These are phyloP conservation scores for Verasper variegatus DNA, from an alignment of 2,113 vertebrate genomes.

Conservation along the genomic window DNA sequence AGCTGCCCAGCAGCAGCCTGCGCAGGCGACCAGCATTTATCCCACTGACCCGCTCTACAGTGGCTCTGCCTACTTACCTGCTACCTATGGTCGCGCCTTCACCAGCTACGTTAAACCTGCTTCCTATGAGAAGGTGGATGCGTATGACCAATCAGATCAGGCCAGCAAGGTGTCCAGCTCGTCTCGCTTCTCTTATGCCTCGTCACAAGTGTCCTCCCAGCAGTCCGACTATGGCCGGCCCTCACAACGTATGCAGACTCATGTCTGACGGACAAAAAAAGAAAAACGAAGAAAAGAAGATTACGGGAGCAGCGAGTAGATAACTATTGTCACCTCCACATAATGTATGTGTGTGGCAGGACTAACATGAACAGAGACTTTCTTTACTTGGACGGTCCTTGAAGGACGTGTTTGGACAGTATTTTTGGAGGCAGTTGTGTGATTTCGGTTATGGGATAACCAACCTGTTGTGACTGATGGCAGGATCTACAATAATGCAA, in stretches of 20 bases:
- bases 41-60: constrained; percentile 83
- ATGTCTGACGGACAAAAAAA: constrained; percentile 83
- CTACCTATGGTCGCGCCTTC: constrained; percentile 88
- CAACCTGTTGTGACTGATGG: constrained; percentile 48
- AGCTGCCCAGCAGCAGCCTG: constrained; percentile 73
- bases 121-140: constrained; percentile 87
- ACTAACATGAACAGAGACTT: constrained; percentile 72
- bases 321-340: constrained; percentile 52
- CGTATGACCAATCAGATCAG: constrained; percentile 84
- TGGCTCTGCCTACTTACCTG: constrained; percentile 85
- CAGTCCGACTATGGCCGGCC: constrained; percentile 86
- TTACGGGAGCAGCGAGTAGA: constrained; percentile 43
- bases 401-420: constrained; percentile 54
- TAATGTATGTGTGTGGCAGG: constrained; percentile 38
- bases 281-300: not conserved
- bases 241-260: constrained; percentile 92
- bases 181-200: constrained; percentile 88
- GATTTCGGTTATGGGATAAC: constrained; percentile 54
- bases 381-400: constrained; percentile 57
- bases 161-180: constrained; percentile 85
- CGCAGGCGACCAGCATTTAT: constrained; percentile 76
- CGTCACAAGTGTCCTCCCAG: constrained; percentile 86
- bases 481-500: constrained; percentile 37
- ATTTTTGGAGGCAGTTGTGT: constrained; percentile 42
- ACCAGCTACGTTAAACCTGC: constrained; percentile 88